A percentile compares a stretch with the other conserved stretches of the same genome.
These are phyloP conservation scores for Calonectris borealis DNA, from an alignment of 2,113 vertebrate species.

Conservation along the genomic window DNA sequence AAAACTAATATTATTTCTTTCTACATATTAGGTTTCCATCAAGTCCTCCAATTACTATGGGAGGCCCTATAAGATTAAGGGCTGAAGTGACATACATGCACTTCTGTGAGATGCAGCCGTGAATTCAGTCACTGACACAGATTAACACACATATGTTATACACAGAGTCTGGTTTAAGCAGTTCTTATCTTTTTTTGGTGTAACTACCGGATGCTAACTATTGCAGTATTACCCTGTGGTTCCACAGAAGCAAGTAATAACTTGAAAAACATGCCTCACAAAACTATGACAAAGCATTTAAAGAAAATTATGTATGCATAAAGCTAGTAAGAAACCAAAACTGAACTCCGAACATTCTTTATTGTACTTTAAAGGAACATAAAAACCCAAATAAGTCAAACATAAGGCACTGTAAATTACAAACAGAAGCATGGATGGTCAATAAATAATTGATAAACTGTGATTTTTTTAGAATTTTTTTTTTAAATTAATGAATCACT, in stretches of 20 bases:
- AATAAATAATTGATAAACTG: not conserved
- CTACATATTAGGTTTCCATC: not conserved
- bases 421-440: not conserved
- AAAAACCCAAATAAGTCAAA: not conserved
- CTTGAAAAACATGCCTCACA: not conserved
- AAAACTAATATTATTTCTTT: not conserved
- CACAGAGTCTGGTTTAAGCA: not conserved
- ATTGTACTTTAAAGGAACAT: not conserved
- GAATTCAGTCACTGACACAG: not conserved
- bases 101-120: rapidly evolving
- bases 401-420: not conserved
- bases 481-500: not conserved
- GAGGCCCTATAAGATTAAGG: not conserved
- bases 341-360: not conserved
- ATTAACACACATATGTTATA: not conserved
- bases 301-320: not conserved
- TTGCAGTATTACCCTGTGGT: not conserved
- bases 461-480: not conserved
- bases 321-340: not conserved
- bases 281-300: not conserved
- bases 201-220: not conserved
- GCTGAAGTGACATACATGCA: not conserved
- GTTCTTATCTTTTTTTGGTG: not conserved
- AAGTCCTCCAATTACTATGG: not conserved
- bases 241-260: not conserved